Evolutionary conservation across 92 coral and sea anemone species (phyloP), one percentile per base, ranked within the genome.

Genomic region (Parazoanthus atlanticus): DNA sequence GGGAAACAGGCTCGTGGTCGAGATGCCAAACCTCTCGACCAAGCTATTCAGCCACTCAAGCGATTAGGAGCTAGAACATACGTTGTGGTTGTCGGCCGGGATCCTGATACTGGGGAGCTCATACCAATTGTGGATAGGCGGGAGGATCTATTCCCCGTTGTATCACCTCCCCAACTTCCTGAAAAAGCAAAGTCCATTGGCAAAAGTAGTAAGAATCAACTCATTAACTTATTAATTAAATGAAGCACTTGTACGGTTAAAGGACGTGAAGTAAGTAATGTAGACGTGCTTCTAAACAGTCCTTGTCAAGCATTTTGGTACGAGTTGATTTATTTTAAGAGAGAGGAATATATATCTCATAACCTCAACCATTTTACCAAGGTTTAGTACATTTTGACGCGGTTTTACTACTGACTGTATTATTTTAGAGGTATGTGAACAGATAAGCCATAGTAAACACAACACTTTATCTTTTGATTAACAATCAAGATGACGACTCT

Each of bases 41-140:
- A 75, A 31, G 94, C 95, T 5, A 52, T 87, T 6, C 79, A 70
- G 56, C 92, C 90, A 36, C 84, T 94, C 67, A 72, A 80, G 32
- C 75, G 88, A 17, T 32, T 93, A 13, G 90, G 89, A 17, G 90
- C 94, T 49, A 88, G 75, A 54, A 85, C 78, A 29, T 93, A 91
- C 80, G 94, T 94, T 0, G 86, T 94, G 23, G 91, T 90, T 49
- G 79, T 94, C 54, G 94, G 95, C 16, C 84, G 71, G 58, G 80
- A 80, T 58, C 88, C 89, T 25, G 80, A 69, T 47, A 86, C 25
- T 16, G 28, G 85, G 34, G 91, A 91, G 79, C 29, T 94, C 23
- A 46, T 36, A 10, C 49, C 89, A 21, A 33, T 89, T 2, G 95
- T 94, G 43, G 81, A 89, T 13, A 92, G 93, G n/a, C 86, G 67